A percentile compares a stretch with the other conserved stretches of the same genome.
phyloP scores from a whole-genome alignment of 2,888 invertebrate species.

The Rhaphigaster nebulosa region DNA sequence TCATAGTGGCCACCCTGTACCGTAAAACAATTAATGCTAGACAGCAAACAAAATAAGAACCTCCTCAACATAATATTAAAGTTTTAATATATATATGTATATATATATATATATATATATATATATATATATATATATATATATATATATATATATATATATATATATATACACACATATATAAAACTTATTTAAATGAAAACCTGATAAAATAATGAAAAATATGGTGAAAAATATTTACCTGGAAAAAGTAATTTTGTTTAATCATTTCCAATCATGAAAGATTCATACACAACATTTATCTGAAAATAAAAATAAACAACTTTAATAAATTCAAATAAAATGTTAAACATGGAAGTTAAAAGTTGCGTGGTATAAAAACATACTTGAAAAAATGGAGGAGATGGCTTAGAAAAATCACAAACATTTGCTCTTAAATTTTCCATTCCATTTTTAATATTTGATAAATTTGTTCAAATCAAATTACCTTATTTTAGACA shows the following conservation, averaged over 20 bases:
- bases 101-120: no score
- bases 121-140: no score
- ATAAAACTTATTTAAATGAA: background rate
- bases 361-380: background rate
- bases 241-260: background rate
- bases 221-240: background rate
- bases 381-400: background rate
- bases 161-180: background rate
- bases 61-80: background rate
- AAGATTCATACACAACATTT: background rate
- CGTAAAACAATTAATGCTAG: background rate
- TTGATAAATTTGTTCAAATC: no score
- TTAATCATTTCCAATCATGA: constrained; percentile 5
- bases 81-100: no score
- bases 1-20: background rate
- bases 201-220: background rate
- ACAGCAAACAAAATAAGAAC: background rate
- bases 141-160: no score
- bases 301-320: background rate
- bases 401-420: no score
- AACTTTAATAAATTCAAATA: background rate
- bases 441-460: no score
- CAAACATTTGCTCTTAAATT: background rate
- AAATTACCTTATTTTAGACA: no score
- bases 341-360: background rate